phyloP scores from a whole-genome alignment of 2,113 vertebrate species.

The Varanus komodoensis region DNA sequence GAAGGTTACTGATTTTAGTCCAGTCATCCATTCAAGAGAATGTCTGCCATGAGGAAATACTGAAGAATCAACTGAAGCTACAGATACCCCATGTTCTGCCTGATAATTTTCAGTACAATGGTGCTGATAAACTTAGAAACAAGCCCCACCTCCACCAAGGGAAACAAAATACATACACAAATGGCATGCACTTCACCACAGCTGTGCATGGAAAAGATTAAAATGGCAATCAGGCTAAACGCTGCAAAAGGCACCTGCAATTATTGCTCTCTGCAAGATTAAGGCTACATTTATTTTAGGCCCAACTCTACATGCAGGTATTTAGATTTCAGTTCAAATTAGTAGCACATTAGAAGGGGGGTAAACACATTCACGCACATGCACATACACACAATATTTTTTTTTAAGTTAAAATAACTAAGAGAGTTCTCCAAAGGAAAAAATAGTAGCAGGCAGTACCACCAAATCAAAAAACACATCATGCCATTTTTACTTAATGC shows the following conservation, averaged over 20 bases:
- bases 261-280: conserved; percentile 66
- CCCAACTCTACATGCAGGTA: conserved; percentile 39
- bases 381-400: no score
- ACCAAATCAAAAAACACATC: conserved; percentile 43
- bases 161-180: conserved; percentile 33
- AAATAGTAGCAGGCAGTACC: conserved; percentile 31
- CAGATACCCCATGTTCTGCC: not conserved
- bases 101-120: conserved; percentile 26
- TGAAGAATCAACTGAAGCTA: not conserved
- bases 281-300: conserved; percentile 47
- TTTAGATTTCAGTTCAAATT: conserved; percentile 37
- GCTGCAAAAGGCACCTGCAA: conserved; percentile 60
- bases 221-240: conserved; percentile 67
- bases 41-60: not conserved
- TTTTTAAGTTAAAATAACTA: conserved; percentile 38
- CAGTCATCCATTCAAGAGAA: not conserved
- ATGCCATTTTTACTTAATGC: conserved; percentile 49
- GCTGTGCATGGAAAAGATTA: conserved; percentile 59
- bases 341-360: not conserved
- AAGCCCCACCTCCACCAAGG: not conserved
- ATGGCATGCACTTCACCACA: conserved; percentile 48
- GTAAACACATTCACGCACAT: not conserved
- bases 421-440: conserved; percentile 38
- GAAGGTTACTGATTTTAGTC: not conserved
- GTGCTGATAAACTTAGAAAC: conserved; percentile 39